Base-by-base conservation (phyloP, 1,140 invertebrate species). In the Druon quercuslanigerum region DNA sequence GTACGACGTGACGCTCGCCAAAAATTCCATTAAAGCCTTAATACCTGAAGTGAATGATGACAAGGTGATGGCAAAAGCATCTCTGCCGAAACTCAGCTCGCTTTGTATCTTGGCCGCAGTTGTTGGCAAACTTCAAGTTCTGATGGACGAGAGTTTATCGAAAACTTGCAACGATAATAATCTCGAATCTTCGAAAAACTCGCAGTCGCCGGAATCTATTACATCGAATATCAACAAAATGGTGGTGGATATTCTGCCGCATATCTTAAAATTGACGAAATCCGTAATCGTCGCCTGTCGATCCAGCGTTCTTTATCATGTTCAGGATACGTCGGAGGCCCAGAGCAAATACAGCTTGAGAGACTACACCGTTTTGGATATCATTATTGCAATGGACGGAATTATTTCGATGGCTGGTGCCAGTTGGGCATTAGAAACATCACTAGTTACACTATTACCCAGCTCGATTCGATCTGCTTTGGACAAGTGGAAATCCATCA, bases 1-100 rank as follows among this genome's bases (percentile, higher is more conserved):
- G 84, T 96, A 95, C 87, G 95, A 96, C 77, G 92, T 96, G 3
- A 93, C 93, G 79, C 90, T 96, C 13, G 95, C 95, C 0, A 95
- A 95, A 78, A 93, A 94, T 87, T 94, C 94, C 19, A 94, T 96
- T 19, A 93, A 93, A 76, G 92, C 93, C 17, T 84, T 95, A 8
- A 95, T 92, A 81, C 93, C 93, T 0, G 92, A 93, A 75, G 85
- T 92, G 50, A 90, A 81, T 54, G 85, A 75, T 50, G 87, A 90
- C 40, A 89, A 90, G 77, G 86, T 93, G 72, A 89, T 93, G 82
- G 86, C 90, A 56, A 93, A 92, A 81, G 87, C 92, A 19, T 86
- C 93, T 20, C 85, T 95, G 46, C 95, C 95, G 40, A 93, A 94
- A 71, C 87, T 96, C 2, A 94, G 93, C 87, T 93, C 95, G 52